Conservation (phyloP, 2,113 vertebrate species). For the Salvelinus sp. region DNA sequence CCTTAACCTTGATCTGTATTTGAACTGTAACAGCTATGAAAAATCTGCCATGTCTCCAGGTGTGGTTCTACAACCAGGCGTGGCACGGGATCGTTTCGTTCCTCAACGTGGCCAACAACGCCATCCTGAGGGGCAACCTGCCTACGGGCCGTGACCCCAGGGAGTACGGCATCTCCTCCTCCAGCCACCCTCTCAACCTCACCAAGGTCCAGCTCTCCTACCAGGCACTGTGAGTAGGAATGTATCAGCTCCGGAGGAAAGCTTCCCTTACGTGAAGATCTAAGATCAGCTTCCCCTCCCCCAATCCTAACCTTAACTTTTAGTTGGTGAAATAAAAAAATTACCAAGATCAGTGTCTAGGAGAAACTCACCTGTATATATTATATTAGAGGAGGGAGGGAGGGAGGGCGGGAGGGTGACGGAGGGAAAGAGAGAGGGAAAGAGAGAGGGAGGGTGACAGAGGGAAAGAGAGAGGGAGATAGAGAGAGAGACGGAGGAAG, state of each 20-base stretch:
- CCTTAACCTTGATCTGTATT: neutral
- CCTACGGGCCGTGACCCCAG: constrained; percentile 74
- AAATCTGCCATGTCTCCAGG: constrained; percentile 67
- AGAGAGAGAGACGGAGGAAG: constrained; percentile 10
- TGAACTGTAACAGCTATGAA: neutral
- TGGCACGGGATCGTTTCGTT: constrained; percentile 92
- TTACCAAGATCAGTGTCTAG: too few species aligned
- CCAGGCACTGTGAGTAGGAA: constrained; percentile 83
- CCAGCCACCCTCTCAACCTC: constrained; percentile 93
- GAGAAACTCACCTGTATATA: too few species aligned
- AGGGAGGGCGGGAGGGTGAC: too few species aligned
- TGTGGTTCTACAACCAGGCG: constrained; percentile 97
- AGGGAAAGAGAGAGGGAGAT: neutral
- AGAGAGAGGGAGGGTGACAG: neutral
- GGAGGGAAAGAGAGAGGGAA: too few species aligned
- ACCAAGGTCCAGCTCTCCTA: constrained; percentile 91
- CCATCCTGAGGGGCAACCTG: constrained; percentile 87
- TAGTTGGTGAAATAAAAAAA: too few species aligned
- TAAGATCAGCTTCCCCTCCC: neutral
- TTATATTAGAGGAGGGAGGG: neutral
- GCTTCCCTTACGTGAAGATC: too few species aligned
- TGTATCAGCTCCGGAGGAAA: neutral
- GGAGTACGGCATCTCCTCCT: constrained; percentile 86
- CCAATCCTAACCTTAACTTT: neutral
- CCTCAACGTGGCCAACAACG: constrained; percentile 90